Base-by-base conservation (phyloP, 2,888 invertebrate genomes). In the Alviniconcha strummeri region DNA sequence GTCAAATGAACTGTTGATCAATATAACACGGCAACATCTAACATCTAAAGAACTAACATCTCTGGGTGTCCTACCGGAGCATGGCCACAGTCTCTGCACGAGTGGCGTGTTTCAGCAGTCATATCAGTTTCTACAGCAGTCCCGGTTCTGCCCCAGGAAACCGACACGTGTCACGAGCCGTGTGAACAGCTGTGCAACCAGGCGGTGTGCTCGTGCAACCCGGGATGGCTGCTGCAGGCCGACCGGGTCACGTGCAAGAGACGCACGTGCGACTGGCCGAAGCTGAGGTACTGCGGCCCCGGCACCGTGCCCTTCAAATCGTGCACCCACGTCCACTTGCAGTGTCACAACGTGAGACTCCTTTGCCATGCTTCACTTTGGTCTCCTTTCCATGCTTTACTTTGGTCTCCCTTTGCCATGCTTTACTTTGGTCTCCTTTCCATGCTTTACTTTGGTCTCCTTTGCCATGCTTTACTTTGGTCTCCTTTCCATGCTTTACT, bases 111-210 rank as follows among this genome's bases (percentile, higher is more conserved):
- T 36, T 0, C 36, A 36, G 36, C 36, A 36, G 36, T 36, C 36
- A 69, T 36, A 36, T 1, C 36, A 36, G 1, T 36, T 36, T 36
- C 36, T 36, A 36, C 36, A 36, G 36, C 36, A 36, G 36, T 36
- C 3, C 36, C 36, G 36, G 36, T 36, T 36, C 36, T 36, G 0
- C 36, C 36, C 36, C 36, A 88, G 88, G 86, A 84, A 64, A 77
- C 72, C 7, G 82, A 84, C 52, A 79, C 84, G 2, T 89, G 89
- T 76, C 89, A 89, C 75, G 81, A 82, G 17, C 81, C 80, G 11
- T 89, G 89, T 72, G n/a, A 81, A 4, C 87, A 88, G 82, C 80
- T 87, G 69, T 90, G 89, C 84, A 88, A 88, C 74, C 85, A 86
- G 13, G 89, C 86, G 7, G 83, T 81, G 15, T 90, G 90, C 85